Conservation (phyloP, 2,888 invertebrate species). For the Rugalucina vietnamica region DNA sequence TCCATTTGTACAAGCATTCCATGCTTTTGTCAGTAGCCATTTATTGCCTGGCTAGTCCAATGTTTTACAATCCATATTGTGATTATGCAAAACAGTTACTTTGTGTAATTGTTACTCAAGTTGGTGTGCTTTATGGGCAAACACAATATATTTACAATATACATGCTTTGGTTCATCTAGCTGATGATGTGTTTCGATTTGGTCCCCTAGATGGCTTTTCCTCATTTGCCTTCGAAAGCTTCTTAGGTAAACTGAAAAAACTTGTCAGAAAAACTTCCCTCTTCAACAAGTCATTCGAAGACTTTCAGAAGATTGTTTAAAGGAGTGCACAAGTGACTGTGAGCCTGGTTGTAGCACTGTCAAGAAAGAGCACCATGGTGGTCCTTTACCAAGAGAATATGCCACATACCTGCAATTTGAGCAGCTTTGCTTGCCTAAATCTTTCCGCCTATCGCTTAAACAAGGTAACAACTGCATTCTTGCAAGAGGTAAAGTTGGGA, state of each 20-base stretch:
- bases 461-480: too few relatives aligned
- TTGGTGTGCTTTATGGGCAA: constrained; percentile 75
- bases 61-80: constrained; percentile 56
- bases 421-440: too few relatives aligned
- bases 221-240: constrained; percentile 81
- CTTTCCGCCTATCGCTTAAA: too few relatives aligned
- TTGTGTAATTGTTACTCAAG: constrained; percentile 67
- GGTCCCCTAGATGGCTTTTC: constrained; percentile 77
- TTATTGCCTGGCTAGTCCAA: constrained; percentile 61
- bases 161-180: constrained; percentile 80
- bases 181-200: constrained; percentile 76
- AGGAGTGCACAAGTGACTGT: not conserved
- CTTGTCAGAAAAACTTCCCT: constrained; percentile 43
- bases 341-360: not conserved
- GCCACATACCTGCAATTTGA: constrained; percentile 1
- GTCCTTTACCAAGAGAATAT: constrained; percentile 16
- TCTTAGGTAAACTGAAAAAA: constrained; percentile 65
- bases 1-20: constrained; percentile 39
- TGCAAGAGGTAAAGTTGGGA: too few relatives aligned
- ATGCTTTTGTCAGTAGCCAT: constrained; percentile 57
- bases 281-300: constrained; percentile 47
- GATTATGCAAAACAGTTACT: constrained; percentile 64
- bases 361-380: constrained; percentile 12
- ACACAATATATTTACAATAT: constrained; percentile 79
- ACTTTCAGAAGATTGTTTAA: constrained; percentile 31